These are phyloP conservation scores for Philhelius pedissequus DNA, from an alignment of 2,888 invertebrate species.

Conservation along the genomic window DNA sequence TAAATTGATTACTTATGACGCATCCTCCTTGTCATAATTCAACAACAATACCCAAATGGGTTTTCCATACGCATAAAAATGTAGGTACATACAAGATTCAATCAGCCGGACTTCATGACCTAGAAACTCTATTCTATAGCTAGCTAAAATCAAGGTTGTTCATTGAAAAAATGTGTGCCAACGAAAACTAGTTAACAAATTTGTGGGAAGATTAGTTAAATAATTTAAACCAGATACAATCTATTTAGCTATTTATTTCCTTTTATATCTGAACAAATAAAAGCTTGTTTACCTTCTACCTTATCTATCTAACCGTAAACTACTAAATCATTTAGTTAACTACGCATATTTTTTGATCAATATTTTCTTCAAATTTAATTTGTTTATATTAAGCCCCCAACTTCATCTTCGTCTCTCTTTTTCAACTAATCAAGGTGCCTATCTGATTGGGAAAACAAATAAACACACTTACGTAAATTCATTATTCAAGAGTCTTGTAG, in stretches of 20 bases:
- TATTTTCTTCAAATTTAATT: constrained; percentile 16
- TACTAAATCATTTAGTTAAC: background rate
- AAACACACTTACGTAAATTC: constrained; percentile 16
- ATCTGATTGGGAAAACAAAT: constrained; percentile 32
- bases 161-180: background rate
- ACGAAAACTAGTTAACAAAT: background rate
- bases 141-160: background rate
- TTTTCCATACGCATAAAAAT: background rate
- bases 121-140: background rate
- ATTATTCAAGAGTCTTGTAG: background rate
- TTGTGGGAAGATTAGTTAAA: background rate
- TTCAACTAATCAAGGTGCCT: background rate
- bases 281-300: no score
- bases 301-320: background rate
- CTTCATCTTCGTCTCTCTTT: background rate
- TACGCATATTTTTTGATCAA: constrained; percentile 6
- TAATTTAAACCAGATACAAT: background rate
- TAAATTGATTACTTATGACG: background rate
- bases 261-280: background rate
- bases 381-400: background rate
- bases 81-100: no score
- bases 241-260: background rate
- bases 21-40: background rate
- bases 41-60: background rate
- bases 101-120: background rate